phyloP scores from a whole-genome alignment of 2,797 vertebrate genomes.

The Ataeniobius toweri region DNA sequence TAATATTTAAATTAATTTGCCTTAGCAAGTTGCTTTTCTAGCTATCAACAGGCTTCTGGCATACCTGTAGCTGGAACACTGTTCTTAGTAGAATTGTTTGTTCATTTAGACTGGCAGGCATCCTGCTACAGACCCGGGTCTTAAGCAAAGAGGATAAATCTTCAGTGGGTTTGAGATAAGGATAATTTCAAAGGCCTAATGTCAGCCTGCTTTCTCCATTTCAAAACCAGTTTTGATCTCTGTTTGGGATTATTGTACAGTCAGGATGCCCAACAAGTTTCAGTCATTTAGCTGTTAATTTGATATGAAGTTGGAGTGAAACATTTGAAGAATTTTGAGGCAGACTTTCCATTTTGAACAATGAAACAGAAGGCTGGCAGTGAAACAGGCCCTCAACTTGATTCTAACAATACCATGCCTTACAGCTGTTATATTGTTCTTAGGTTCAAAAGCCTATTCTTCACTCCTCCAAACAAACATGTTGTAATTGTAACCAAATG shows the following conservation, averaged over 20 bases:
- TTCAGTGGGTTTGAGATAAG: not conserved
- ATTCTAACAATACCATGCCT: not conserved
- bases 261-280: not conserved
- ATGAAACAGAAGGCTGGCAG: not conserved
- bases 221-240: not conserved
- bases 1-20: not conserved
- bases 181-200: not conserved
- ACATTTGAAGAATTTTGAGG: not conserved
- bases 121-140: not conserved
- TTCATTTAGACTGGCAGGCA: not conserved
- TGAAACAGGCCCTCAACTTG: not conserved
- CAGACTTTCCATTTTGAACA: too few species aligned
- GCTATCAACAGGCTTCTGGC: too few species aligned
- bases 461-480: not conserved
- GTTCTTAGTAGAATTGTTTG: too few species aligned
- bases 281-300: not conserved
- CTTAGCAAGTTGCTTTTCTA: not conserved
- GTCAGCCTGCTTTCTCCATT: not conserved
- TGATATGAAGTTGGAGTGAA: not conserved
- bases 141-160: not conserved
- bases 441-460: not conserved
- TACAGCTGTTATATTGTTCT: not conserved
- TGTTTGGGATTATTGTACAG: not conserved
- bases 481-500: not conserved
- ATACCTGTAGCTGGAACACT: not conserved